Conservation (phyloP, 2,888 invertebrate genomes). For the Papilio protenor region DNA sequence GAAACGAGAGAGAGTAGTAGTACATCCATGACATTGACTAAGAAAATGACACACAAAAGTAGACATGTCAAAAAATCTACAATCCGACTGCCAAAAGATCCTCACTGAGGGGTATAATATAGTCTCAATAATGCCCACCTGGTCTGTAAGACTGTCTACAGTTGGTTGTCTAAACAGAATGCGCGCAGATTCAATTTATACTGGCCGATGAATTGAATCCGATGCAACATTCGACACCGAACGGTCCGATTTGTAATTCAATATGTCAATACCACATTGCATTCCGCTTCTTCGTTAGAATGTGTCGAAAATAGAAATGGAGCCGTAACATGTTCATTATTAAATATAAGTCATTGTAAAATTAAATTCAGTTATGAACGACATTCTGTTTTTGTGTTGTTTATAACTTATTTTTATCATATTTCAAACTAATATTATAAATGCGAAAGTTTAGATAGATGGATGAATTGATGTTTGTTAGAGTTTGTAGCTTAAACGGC, state of each 20-base stretch:
- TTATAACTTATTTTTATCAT: background rate
- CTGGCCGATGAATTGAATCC: conserved; percentile 12
- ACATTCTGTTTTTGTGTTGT: background rate
- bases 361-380: background rate
- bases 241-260: conserved; percentile 21
- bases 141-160: background rate
- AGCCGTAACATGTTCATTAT: background rate
- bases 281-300: background rate
- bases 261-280: conserved; percentile 12
- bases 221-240: conserved; percentile 24
- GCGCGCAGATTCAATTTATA: background rate
- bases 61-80: too few species aligned
- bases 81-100: too few species aligned
- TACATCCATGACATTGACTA: too few species aligned
- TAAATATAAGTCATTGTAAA: background rate
- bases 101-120: too few species aligned
- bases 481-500: too few species aligned
- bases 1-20: too few species aligned
- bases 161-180: background rate
- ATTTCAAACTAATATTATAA: too few species aligned
- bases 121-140: background rate
- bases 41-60: too few species aligned
- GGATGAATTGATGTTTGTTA: too few species aligned
- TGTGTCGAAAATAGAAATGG: background rate
- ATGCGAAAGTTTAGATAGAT: too few species aligned